Percentiles rank a stretch among this genome's conserved stretches.
phyloP scores from a whole-genome alignment of 2,113 vertebrate genomes.

The Callionymus lyra region DNA sequence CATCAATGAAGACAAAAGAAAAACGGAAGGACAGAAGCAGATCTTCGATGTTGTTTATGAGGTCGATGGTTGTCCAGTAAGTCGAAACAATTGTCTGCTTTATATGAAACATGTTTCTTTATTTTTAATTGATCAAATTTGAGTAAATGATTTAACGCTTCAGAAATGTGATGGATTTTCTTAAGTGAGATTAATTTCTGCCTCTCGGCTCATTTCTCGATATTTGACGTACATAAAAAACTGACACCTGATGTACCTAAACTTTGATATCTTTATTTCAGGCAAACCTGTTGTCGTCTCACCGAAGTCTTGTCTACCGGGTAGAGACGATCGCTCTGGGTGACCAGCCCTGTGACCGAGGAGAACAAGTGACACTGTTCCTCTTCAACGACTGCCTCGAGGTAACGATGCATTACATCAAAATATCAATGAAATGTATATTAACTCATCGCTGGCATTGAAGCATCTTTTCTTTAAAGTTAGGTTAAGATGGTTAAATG shows the following conservation, averaged over 20 bases:
- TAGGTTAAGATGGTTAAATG: no score
- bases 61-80: conserved; percentile 95
- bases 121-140: no score
- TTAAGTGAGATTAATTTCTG: no score
- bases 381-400: conserved; percentile 97
- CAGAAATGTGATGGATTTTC: no score
- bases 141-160: no score
- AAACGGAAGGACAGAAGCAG: conserved; percentile 95
- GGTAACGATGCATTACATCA: conserved; percentile 54
- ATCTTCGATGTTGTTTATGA: conserved; percentile 98
- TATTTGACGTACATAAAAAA: no score
- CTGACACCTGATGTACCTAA: no score
- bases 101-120: no score
- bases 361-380: conserved; percentile 91
- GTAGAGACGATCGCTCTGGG: conserved; percentile 87
- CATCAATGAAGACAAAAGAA: conserved; percentile 98
- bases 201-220: no score
- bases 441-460: no score
- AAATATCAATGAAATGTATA: no score
- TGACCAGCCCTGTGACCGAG: conserved; percentile 90
- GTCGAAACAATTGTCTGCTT: conserved; percentile 32
- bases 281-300: conserved; percentile 95
- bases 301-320: conserved; percentile 84
- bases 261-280: conserved; percentile 26
- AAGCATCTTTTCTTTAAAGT: no score